A percentile compares a stretch with the other conserved stretches of the same genome.
Evolutionary conservation across 2,797 vertebrate species (phyloP).

Genomic region (Melanotaenia trifasciata): DNA sequence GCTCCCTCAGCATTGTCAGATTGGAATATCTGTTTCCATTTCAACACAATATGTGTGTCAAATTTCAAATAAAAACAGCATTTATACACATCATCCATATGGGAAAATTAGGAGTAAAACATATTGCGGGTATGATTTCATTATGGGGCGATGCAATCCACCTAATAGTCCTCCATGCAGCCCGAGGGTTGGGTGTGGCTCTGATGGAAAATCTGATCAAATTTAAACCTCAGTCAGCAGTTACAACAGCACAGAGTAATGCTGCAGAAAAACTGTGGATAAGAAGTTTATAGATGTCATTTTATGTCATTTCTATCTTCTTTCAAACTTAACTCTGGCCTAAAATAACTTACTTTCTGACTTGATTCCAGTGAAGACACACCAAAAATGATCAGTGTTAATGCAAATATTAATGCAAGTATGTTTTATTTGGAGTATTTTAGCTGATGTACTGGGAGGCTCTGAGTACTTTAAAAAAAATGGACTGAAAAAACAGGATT

Average conservation of each 20-base stretch:
- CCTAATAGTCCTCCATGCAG: background rate
- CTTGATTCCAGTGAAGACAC: too few relatives aligned
- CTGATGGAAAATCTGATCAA: conserved; percentile 16
- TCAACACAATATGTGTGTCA: conserved; percentile 33
- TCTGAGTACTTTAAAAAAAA: too few relatives aligned
- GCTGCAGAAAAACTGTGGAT: background rate
- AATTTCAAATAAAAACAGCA: conserved; percentile 42
- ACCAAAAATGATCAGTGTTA: too few relatives aligned
- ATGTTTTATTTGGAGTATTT: too few relatives aligned
- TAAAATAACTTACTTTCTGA: too few relatives aligned
- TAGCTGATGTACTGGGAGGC: too few relatives aligned
- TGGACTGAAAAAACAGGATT: too few relatives aligned
- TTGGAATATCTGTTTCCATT: conserved; percentile 45
- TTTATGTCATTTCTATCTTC: too few relatives aligned
- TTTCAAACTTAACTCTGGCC: too few relatives aligned
- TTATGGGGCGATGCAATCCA: background rate
- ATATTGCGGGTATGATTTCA: conserved; percentile 7
- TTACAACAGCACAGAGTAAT: conserved; percentile 6
- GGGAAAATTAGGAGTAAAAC: conserved; percentile 6
- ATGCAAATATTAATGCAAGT: too few relatives aligned
- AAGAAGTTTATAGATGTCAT: background rate
- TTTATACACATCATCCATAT: conserved; percentile 19
- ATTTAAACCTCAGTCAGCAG: conserved; percentile 2
- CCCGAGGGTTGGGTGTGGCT: conserved; percentile 36
- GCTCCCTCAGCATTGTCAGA: conserved; percentile 27